phyloP scores from a whole-genome alignment of 2,797 vertebrate genomes.

The Otolemur crassicaudatus region DNA sequence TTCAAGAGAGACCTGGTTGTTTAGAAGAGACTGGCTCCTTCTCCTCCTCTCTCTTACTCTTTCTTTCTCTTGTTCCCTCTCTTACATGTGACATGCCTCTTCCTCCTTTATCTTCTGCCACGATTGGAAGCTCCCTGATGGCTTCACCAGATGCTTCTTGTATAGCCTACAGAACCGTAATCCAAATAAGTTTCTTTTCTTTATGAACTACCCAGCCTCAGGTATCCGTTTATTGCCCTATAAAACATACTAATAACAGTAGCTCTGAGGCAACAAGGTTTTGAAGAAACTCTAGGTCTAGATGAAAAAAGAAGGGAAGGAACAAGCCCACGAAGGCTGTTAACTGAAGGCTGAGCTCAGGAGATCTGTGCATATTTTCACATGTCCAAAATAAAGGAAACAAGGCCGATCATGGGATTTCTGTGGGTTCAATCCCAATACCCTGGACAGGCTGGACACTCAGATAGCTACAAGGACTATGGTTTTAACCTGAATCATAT shows the following conservation, averaged over 20 bases:
- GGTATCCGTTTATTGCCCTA: neutral
- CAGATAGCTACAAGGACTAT: neutral
- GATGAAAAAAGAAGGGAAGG: neutral
- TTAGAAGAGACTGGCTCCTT: neutral
- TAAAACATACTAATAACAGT: neutral
- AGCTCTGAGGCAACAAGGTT: neutral
- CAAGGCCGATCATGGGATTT: neutral
- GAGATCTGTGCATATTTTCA: neutral
- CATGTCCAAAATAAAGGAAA: slow-evolving; percentile 1
- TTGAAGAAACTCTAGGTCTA: neutral
- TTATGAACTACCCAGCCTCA: neutral
- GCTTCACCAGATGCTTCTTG: neutral
- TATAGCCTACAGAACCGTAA: neutral
- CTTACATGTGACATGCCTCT: neutral
- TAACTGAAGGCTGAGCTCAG: neutral
- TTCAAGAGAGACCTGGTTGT: neutral
- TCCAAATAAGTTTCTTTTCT: neutral
- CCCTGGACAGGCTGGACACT: neutral
- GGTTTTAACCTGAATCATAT: slow-evolving; percentile 8
- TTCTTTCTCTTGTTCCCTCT: neutral
- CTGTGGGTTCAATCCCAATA: neutral
- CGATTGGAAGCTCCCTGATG: neutral
- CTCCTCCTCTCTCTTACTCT: neutral
- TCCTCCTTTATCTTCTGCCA: neutral
- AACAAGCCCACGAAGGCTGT: neutral